phyloP scores from a whole-genome alignment of 1,140 invertebrate genomes.

The Zaprionus davidi region DNA sequence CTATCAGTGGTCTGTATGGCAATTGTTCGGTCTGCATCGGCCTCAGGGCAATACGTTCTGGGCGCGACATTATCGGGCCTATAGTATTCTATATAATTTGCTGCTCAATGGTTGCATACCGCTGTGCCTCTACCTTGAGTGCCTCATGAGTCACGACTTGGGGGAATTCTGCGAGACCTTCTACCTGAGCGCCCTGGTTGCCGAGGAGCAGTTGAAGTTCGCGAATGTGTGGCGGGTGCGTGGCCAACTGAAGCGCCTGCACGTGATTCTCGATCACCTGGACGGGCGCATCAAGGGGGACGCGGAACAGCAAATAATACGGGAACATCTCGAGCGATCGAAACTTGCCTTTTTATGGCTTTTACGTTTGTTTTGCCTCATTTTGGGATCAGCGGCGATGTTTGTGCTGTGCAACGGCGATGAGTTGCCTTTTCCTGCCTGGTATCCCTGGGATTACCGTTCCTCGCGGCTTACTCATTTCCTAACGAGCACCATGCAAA shows the following conservation, averaged over 20 bases:
- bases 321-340: not conserved
- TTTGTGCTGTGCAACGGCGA: not conserved
- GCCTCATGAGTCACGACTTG: constrained; percentile 18
- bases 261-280: constrained; percentile 36
- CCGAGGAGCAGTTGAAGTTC: constrained; percentile 51
- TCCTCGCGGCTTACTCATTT: constrained; percentile 7
- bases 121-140: constrained; percentile 29
- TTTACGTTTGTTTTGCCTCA: rapidly evolving
- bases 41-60: constrained; percentile 24
- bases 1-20: constrained; percentile 60
- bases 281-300: constrained; percentile 33
- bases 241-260: constrained; percentile 25
- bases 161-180: constrained; percentile 59
- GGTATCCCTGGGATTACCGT: constrained; percentile 67
- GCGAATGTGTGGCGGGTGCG: constrained; percentile 30
- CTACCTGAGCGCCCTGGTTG: constrained; percentile 32
- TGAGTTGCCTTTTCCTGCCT: constrained; percentile 41
- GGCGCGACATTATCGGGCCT: constrained; percentile 45
- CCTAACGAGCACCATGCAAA: constrained; percentile 23
- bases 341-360: not conserved
- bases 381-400: not conserved
- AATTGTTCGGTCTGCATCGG: constrained; percentile 43
- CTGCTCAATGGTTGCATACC: not conserved
- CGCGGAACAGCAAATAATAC: constrained; percentile 34
- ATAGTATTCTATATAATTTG: constrained; percentile 22